Conservation (phyloP, 2,797 vertebrate species). For the Lycodopsis pacificus region DNA sequence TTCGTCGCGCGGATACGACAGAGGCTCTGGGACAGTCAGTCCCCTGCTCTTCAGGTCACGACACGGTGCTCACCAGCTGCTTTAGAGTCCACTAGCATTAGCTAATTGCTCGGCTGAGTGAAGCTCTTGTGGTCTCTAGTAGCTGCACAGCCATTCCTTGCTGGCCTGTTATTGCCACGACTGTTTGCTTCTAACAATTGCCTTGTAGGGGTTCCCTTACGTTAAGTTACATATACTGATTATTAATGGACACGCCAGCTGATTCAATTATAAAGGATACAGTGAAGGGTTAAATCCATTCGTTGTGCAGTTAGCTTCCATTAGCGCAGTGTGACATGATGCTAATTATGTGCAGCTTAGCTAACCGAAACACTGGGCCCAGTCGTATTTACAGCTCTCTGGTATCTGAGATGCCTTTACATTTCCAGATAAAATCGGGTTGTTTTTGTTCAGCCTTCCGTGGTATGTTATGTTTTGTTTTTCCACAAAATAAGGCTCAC, state of each 20-base stretch:
- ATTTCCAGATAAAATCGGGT: background rate
- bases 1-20: constrained; percentile 13
- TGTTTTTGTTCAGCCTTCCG: background rate
- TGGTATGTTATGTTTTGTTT: constrained; percentile 8
- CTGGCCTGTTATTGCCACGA: constrained; percentile 17
- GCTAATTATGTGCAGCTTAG: constrained; percentile 62
- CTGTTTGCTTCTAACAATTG: background rate
- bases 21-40: constrained; percentile 19
- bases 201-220: accelerated
- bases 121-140: background rate
- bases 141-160: background rate
- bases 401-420: background rate
- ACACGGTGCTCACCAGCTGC: constrained; percentile 21
- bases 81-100: constrained; percentile 22
- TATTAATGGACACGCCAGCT: background rate
- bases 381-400: constrained; percentile 40
- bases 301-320: constrained; percentile 33
- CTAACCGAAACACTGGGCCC: constrained; percentile 42
- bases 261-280: background rate
- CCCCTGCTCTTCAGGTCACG: constrained; percentile 33
- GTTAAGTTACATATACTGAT: background rate
- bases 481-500: background rate
- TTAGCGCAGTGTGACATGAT: constrained; percentile 31
- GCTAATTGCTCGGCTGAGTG: background rate
- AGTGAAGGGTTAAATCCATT: background rate